phyloP scores from a whole-genome alignment of 2,113 vertebrate species.

The Paradisaea rubra region DNA sequence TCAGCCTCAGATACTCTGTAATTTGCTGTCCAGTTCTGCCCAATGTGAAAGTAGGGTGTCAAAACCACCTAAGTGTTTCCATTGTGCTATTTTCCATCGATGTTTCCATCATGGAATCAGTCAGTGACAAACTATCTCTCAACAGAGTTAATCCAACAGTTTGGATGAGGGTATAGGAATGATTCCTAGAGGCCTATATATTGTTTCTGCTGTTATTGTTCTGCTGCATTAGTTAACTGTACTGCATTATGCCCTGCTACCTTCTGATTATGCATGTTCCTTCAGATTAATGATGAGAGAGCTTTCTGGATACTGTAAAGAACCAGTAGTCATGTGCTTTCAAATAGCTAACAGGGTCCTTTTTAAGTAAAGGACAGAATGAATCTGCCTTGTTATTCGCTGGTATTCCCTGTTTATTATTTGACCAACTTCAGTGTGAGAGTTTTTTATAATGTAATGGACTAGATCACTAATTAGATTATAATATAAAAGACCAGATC shows the following conservation, averaged over 20 bases:
- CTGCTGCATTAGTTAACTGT: background rate
- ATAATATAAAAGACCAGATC: background rate
- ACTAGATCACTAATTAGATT: background rate
- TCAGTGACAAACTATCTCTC: background rate
- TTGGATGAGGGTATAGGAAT: background rate
- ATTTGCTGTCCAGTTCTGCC: background rate
- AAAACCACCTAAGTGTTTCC: background rate
- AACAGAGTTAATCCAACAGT: background rate
- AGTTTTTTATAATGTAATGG: background rate
- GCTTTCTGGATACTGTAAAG: background rate
- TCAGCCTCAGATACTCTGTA: background rate
- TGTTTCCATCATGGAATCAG: background rate
- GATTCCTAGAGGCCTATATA: background rate
- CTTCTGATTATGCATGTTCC: background rate
- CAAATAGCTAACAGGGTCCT: background rate
- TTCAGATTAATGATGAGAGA: background rate
- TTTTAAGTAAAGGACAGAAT: background rate
- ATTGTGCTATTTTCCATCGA: background rate
- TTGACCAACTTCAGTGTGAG: background rate
- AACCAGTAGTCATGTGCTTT: background rate
- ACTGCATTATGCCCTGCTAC: background rate
- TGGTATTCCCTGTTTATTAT: background rate
- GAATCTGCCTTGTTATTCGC: background rate
- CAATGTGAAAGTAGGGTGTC: accelerated
- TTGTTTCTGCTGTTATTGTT: background rate